phyloP scores from a whole-genome alignment of 2,888 invertebrate species.

The Acheta domesticus region DNA sequence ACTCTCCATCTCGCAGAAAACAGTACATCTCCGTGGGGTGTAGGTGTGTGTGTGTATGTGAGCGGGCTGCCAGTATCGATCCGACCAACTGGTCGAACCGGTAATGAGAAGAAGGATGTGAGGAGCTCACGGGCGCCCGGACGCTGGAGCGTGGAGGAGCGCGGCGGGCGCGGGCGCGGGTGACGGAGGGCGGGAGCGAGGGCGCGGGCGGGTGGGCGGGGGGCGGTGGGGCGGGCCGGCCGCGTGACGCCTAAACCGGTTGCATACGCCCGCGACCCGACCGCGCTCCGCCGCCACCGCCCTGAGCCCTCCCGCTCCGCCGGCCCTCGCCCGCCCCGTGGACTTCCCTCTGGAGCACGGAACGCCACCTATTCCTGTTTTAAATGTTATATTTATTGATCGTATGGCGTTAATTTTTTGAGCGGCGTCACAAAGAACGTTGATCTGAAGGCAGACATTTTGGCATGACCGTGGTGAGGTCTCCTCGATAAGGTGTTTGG shows the following conservation, averaged over 20 bases:
- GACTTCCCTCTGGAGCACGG: neutral
- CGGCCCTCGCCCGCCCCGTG: too few species aligned
- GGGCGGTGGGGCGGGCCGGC: neutral
- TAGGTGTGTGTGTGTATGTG: too few species aligned
- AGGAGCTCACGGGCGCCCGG: neutral
- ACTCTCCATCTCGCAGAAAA: too few species aligned
- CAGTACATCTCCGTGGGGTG: too few species aligned
- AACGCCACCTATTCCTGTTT: neutral
- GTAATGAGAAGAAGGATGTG: constrained; percentile 3
- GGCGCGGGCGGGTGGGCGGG: neutral
- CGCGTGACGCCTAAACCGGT: constrained; percentile 18
- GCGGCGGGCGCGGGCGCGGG: neutral
- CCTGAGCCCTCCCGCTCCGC: too few species aligned
- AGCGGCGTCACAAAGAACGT: too few species aligned
- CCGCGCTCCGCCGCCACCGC: too few species aligned
- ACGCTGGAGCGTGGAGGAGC: neutral
- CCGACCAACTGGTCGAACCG: constrained; percentile 8
- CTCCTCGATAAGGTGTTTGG: too few species aligned
- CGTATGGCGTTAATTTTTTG: too few species aligned
- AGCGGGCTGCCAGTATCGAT: neutral
- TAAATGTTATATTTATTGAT: too few species aligned
- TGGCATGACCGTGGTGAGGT: too few species aligned
- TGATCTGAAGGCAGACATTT: too few species aligned
- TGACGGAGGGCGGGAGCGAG: neutral
- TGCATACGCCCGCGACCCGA: neutral